Evolutionary conservation across 2,888 invertebrate species (phyloP), one percentile per base, ranked within the genome.

Genomic region (Volucella inanis): DNA sequence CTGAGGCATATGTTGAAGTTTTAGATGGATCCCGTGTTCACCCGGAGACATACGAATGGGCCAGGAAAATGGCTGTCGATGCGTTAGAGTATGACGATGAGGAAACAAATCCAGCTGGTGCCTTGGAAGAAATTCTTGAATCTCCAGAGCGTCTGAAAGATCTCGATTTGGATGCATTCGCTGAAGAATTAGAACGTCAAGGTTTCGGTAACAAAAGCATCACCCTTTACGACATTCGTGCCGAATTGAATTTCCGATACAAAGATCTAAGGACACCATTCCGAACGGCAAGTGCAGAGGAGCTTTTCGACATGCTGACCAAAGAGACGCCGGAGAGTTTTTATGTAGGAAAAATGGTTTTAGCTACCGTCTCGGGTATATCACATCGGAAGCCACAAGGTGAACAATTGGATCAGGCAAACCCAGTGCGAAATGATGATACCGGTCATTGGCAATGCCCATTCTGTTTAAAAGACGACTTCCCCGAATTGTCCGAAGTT

Each of bases 11-110:
- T 89, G 97, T 98, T 0, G 97, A 99, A 93, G 98, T 99, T 1
- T 93, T 99, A 68, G 99, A 99, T 90, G 98, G 99, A 0, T 98
- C 99, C 0, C 94, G 99, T 88, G 99, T 99, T 0, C 99, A 99
- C 93, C 99, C 99, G 0, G 99, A 99, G 93, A 98, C 99, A 0
- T 99, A 99, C 91, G 99, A 99, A 90, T 99, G 99, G 99, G 99
- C 99, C 0, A 94, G 99, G 50, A 99, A 99, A 93, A 99, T 99
- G 99, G 99, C 99, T 0, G 98, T 99, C 0, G 99, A 99, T 92
- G 99, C 99, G 0, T 93, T 99, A 59, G 99, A 99, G 89, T 98
- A 99, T 89, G 99, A 99, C 90, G 99, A 99, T 89, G 98, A 98
- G 90, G 98, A 98, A 88, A 96, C 97, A 0, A 98, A 98, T 92